These are phyloP conservation scores for Villa cingulata DNA, from an alignment of 2,888 invertebrate species.

Conservation along the genomic window DNA sequence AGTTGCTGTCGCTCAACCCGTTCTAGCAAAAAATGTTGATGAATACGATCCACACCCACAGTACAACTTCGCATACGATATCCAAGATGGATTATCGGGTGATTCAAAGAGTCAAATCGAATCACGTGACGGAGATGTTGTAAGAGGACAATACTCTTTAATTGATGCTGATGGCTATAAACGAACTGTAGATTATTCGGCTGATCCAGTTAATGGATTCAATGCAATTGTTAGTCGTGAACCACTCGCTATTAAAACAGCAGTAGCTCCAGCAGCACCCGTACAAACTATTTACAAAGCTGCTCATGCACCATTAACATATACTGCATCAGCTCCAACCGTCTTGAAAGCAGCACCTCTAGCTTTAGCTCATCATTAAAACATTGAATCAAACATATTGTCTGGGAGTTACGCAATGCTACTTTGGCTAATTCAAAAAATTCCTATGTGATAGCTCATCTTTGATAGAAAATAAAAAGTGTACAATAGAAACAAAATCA, in stretches of 20 bases:
- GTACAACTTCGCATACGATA: constrained; percentile 34
- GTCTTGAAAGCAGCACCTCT: background rate
- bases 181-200: constrained; percentile 34
- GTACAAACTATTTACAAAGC: background rate
- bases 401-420: background rate
- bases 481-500: background rate
- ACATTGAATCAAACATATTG: background rate
- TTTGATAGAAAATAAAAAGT: too few relatives aligned
- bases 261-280: background rate
- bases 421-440: background rate
- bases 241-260: background rate
- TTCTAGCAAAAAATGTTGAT: constrained; percentile 15
- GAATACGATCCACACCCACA: constrained; percentile 36
- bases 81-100: constrained; percentile 34
- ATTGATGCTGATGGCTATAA: constrained; percentile 35
- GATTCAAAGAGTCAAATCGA: constrained; percentile 36
- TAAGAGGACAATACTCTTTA: constrained; percentile 36
- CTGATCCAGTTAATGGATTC: constrained; percentile 35
- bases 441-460: too few relatives aligned
- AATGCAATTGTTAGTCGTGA: constrained; percentile 33
- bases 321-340: background rate
- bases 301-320: background rate
- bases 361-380: background rate
- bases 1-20: background rate
- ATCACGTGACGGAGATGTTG: constrained; percentile 34